These are phyloP conservation scores for Noturus placidus DNA, from an alignment of 2,113 vertebrate genomes.

Conservation along the genomic window DNA sequence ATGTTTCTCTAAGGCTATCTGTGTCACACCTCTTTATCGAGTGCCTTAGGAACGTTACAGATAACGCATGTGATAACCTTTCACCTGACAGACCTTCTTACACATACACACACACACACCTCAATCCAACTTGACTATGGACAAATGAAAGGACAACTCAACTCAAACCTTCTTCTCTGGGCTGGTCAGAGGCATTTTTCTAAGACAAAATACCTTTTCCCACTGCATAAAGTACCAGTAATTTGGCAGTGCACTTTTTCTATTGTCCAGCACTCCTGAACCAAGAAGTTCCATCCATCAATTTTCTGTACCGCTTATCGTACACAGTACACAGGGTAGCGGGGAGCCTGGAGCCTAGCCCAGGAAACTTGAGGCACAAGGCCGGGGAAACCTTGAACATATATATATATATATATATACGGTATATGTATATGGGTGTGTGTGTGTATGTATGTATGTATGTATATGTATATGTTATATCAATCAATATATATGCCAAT, in stretches of 20 bases:
- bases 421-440: too few relatives aligned
- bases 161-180: neutral
- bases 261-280: neutral
- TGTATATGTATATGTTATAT: too few relatives aligned
- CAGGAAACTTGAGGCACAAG: too few relatives aligned
- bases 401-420: too few relatives aligned
- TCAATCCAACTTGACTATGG: neutral
- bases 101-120: conserved; percentile 30
- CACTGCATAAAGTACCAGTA: neutral
- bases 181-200: neutral
- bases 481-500: too few relatives aligned
- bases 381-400: too few relatives aligned
- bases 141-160: too few relatives aligned
- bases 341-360: too few relatives aligned
- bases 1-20: conserved; percentile 22
- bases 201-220: neutral
- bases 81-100: conserved; percentile 26
- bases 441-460: too few relatives aligned
- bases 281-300: neutral
- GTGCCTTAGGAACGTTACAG: conserved; percentile 24
- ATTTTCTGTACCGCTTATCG: too few relatives aligned
- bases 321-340: too few relatives aligned
- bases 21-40: conserved; percentile 33
- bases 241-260: neutral
- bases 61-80: conserved; percentile 37